Conservation (phyloP, 2,113 vertebrate species). For the Eublepharis macularius region DNA sequence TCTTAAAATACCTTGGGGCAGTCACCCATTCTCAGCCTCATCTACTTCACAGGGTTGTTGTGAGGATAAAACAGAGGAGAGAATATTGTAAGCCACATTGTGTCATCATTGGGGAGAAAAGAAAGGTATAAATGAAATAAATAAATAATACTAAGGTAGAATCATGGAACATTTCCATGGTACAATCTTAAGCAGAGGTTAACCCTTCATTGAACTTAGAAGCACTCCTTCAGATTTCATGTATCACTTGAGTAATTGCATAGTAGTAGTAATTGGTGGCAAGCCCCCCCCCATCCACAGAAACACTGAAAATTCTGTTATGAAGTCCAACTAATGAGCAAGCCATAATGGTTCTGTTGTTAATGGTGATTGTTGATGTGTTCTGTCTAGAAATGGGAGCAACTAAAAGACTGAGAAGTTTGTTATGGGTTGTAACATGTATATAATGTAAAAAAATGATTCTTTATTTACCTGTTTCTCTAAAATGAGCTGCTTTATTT, state of each 20-base stretch:
- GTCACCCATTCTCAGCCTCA: too few relatives aligned
- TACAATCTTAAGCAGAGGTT: too few relatives aligned
- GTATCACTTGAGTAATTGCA: background rate
- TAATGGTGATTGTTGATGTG: constrained; percentile 6
- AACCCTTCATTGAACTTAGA: too few relatives aligned
- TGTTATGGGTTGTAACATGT: background rate
- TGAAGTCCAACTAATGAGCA: background rate
- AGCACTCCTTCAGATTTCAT: background rate
- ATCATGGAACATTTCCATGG: background rate
- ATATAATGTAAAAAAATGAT: background rate
- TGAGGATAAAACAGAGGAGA: too few relatives aligned
- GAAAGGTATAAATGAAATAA: too few relatives aligned
- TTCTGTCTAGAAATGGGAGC: background rate
- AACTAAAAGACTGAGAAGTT: constrained; percentile 11
- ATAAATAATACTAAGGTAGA: background rate
- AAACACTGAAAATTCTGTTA: background rate
- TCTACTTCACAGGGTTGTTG: too few relatives aligned
- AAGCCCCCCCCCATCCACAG: background rate
- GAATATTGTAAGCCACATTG: too few relatives aligned
- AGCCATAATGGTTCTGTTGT: background rate
- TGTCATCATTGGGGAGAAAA: too few relatives aligned
- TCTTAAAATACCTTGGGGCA: background rate
- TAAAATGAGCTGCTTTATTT: background rate
- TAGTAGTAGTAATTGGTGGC: background rate
- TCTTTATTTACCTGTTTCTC: background rate